Evolutionary conservation across 1,140 invertebrate species (phyloP), one percentile per base, ranked within the genome.

Genomic region (Pseudomyrmex gracilis): DNA sequence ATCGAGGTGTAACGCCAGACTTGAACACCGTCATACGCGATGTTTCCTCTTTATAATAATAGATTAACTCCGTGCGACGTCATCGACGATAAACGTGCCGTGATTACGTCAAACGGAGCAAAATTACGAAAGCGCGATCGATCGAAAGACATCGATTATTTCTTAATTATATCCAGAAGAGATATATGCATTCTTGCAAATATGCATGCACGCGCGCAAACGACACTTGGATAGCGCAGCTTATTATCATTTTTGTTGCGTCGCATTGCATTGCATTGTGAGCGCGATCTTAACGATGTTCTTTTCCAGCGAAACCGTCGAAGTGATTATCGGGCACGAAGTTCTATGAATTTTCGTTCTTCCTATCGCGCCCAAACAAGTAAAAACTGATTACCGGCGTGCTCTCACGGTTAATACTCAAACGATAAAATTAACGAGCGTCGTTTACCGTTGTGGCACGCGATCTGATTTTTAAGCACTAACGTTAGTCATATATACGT

Each of bases 401-500:
- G 64, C 73, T 45, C 43, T 78, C 53, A 22, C 63, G 34, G 76
- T 55, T 49, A 57, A 80, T 80, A 34, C 45, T 49, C 66, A 20
- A 34, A 20, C 76, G 66, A 80, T 80, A 58, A 80, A 80, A 58
- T 78, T 78, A 78, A 78, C 53, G 76, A 80, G 53, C 55, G 66
- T 67, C 61, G 73, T 67, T 77, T 67, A 77, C 17, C 17, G n/a
- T 24, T 22, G 49, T 9, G 64, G 66, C 76, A 80, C 76, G 76
- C 76, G 76, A 78, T 78, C 64, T 66, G 64, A 71, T 55, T n/a
- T 60, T 77, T 67, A 77, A 80, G 20, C 34, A 34, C 10, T 51
- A 5, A 0, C 53, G 15, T 12, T 9, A 43, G 10, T 49, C 45
- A 43, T 13, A 64, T 63, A 63, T 24, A 24, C 13, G 24, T 20